Conservation (phyloP, 2,888 invertebrate species). For the Trimorus sp. region DNA sequence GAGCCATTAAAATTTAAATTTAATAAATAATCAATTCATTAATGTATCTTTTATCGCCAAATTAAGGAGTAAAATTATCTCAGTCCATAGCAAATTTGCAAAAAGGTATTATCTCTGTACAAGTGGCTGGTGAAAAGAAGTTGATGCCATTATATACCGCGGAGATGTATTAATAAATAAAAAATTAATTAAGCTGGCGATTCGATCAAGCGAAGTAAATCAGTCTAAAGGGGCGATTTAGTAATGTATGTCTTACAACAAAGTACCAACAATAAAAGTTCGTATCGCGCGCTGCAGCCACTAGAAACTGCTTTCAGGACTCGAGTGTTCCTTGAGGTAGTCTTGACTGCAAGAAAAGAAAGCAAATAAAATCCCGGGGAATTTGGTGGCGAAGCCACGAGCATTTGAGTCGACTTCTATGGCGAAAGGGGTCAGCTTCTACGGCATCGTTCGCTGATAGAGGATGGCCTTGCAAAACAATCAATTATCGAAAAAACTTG, state of each 20-base stretch:
- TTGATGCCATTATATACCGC: neutral
- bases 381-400: constrained; percentile 52
- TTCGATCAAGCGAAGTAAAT: constrained; percentile 37
- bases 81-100: no score
- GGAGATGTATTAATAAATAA: constrained; percentile 9
- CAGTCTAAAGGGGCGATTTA: constrained; percentile 27
- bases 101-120: no score
- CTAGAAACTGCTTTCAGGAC: constrained; percentile 65
- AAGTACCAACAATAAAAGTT: constrained; percentile 65
- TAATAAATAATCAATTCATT: no score
- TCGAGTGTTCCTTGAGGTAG: constrained; percentile 60
- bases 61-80: no score
- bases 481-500: constrained; percentile 79
- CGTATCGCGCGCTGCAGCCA: constrained; percentile 59
- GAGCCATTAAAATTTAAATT: no score
- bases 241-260: constrained; percentile 50
- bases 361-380: constrained; percentile 55
- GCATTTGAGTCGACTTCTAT: constrained; percentile 55
- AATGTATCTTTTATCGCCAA: no score
- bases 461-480: constrained; percentile 75
- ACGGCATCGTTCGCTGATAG: constrained; percentile 59
- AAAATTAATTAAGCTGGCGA: constrained; percentile 10
- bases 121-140: no score
- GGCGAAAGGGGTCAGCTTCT: constrained; percentile 59
- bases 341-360: constrained; percentile 56